These are phyloP conservation scores for Lasiurus cinereus DNA, from an alignment of 2,113 vertebrate genomes.

Conservation along the genomic window DNA sequence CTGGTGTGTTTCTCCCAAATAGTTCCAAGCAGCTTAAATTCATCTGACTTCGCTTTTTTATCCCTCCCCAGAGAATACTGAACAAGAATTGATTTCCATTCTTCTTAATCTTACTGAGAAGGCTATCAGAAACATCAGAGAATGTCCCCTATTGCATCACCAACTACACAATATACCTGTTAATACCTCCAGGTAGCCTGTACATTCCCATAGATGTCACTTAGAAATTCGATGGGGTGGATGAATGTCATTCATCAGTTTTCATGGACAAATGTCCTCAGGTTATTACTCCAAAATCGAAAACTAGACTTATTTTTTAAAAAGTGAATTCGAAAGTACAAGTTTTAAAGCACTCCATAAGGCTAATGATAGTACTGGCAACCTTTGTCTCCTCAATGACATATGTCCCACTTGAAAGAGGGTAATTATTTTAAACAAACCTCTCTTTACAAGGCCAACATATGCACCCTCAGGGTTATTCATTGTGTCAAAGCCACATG, in stretches of 20 bases:
- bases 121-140: background rate
- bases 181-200: background rate
- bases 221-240: rapidly evolving
- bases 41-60: background rate
- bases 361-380: rapidly evolving
- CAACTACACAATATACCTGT: background rate
- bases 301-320: background rate
- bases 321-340: background rate
- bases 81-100: background rate
- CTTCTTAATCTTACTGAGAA: background rate
- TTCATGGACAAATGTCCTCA: background rate
- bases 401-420: background rate
- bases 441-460: background rate
- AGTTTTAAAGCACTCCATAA: background rate
- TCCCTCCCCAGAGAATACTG: background rate
- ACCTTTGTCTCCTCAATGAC: rapidly evolving
- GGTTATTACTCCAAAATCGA: background rate
- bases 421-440: background rate
- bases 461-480: background rate
- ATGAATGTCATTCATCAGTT: background rate
- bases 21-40: background rate
- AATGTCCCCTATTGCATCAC: background rate
- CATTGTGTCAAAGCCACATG: background rate
- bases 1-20: background rate
- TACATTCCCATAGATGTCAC: background rate